These are phyloP conservation scores for Neelides sp. DNA, from an alignment of 1,140 invertebrate species.

Conservation along the genomic window DNA sequence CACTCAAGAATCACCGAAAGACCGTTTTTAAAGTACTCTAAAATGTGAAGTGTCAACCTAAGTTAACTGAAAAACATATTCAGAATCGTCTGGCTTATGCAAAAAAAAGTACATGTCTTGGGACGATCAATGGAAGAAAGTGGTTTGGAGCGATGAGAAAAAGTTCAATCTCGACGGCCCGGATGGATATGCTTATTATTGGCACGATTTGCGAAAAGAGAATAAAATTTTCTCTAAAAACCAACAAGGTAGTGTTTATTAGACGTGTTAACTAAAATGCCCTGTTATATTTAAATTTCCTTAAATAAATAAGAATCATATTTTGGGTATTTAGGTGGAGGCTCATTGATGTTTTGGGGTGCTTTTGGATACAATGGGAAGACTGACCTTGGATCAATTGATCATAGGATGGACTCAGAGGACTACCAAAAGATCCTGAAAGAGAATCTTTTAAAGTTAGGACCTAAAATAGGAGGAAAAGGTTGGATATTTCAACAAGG, in stretches of 20 bases:
- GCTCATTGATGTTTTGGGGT: neutral
- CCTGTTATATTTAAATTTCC: neutral
- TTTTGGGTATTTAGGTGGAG: neutral
- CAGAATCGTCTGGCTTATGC: neutral
- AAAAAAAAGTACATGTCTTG: neutral
- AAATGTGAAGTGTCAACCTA: no score
- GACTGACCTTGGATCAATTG: neutral
- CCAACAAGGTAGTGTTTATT: neutral
- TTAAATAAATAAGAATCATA: neutral
- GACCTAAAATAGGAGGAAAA: neutral
- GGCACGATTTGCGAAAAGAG: neutral
- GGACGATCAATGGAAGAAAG: no score
- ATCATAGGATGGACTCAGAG: neutral
- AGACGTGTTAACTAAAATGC: neutral
- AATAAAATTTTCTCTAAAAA: neutral
- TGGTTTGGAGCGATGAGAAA: neutral
- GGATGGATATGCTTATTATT: neutral
- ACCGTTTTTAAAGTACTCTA: no score
- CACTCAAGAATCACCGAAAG: no score
- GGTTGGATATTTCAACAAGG: constrained; percentile 33
- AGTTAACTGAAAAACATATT: neutral
- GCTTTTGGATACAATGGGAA: neutral
- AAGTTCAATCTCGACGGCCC: neutral
- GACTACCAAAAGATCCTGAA: neutral
- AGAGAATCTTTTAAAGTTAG: neutral